Percentiles rank a stretch among this genome's conserved stretches.
Evolutionary conservation across 2,888 invertebrate genomes (phyloP).

Genomic region (Prenolepis imparis): DNA sequence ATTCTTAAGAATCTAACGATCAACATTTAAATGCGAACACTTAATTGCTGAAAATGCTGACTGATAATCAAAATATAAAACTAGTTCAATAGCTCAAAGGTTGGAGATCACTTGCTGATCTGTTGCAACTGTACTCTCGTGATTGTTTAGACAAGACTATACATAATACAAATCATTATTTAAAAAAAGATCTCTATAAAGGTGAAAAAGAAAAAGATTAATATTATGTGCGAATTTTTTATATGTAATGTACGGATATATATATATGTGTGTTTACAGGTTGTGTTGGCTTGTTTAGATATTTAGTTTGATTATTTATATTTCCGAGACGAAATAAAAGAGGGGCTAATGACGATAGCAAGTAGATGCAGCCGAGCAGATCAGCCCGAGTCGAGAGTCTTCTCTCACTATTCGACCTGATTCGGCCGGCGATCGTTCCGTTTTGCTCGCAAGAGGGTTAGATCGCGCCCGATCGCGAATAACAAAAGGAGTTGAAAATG

Average conservation of each 20-base stretch:
- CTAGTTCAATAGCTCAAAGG: constrained; percentile 15
- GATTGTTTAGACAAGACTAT: neutral
- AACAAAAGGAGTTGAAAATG: constrained; percentile 68
- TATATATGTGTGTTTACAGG: neutral
- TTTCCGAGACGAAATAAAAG: constrained; percentile 56
- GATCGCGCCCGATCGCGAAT: neutral
- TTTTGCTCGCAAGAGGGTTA: constrained; percentile 65
- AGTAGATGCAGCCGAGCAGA: constrained; percentile 15
- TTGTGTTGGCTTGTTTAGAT: neutral
- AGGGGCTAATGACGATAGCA: constrained; percentile 48
- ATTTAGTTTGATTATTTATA: neutral
- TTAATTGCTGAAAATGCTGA: neutral
- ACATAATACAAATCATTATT: neutral
- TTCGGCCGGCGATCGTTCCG: constrained; percentile 70
- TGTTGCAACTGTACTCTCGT: neutral
- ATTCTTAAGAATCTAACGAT: neutral
- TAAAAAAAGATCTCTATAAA: neutral
- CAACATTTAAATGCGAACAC: neutral
- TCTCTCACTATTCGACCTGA: constrained; percentile 67
- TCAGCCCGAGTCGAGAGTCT: constrained; percentile 53
- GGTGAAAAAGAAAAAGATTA: neutral
- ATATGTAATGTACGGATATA: neutral
- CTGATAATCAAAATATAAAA: constrained; percentile 29
- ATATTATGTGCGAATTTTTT: neutral
- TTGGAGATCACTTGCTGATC: neutral